Conservation (phyloP, 2,113 vertebrate species). For the Struthio camelus region DNA sequence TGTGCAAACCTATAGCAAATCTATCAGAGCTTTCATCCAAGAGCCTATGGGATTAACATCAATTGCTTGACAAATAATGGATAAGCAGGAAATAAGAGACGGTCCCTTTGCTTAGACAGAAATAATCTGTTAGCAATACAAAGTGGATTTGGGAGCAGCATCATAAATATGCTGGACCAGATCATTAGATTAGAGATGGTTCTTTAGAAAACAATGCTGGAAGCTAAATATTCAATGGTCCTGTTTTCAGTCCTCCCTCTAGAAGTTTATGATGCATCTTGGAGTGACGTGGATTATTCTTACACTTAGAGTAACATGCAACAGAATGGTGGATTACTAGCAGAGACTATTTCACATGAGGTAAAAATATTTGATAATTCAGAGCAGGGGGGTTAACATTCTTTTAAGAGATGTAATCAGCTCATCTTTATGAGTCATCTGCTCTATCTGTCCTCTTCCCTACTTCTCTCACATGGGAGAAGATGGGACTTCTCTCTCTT, state of each 20-base stretch:
- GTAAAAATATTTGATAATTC: background rate
- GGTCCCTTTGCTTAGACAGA: background rate
- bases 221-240: background rate
- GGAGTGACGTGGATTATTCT: background rate
- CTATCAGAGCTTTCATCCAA: background rate
- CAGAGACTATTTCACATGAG: background rate
- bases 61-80: slow-evolving; percentile 1
- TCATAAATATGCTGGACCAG: background rate
- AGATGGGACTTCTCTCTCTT: background rate
- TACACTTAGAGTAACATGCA: background rate
- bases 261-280: background rate
- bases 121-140: background rate
- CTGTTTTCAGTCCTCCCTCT: background rate
- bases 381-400: background rate
- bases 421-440: background rate
- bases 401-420: background rate
- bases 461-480: background rate
- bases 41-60: background rate
- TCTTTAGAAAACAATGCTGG: background rate
- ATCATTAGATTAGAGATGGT: background rate
- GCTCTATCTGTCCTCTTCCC: background rate
- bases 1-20: background rate
- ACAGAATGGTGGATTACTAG: background rate
- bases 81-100: background rate
- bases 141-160: slow-evolving; percentile 4